A percentile compares a stretch with the other conserved stretches of the same genome.
phyloP scores from a whole-genome alignment of 2,797 vertebrate genomes.

The Melanotaenia nigrans region DNA sequence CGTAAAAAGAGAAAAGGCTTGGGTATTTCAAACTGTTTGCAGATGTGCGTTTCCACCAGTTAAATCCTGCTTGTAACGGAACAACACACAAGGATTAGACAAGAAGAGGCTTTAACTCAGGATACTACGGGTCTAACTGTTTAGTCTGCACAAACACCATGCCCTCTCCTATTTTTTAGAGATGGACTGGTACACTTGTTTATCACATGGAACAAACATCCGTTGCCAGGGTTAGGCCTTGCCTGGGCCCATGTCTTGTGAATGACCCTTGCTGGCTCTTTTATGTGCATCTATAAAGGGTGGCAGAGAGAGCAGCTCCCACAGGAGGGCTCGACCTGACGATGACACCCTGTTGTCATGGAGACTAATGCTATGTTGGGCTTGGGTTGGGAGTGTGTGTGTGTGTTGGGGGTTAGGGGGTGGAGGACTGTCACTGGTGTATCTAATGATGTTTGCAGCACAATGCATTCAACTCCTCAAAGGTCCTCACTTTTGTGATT shows the following conservation, averaged over 20 bases:
- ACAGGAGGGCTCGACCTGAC: constrained; percentile 83
- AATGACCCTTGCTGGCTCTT: constrained; percentile 76
- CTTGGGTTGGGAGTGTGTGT: constrained; percentile 58
- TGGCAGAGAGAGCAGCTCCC: constrained; percentile 73
- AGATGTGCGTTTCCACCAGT: constrained; percentile 88
- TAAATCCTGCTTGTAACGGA: constrained; percentile 71
- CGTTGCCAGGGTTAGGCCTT: constrained; percentile 71
- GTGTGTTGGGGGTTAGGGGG: constrained; percentile 17
- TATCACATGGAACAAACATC: constrained; percentile 85
- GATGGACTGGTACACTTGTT: constrained; percentile 81
- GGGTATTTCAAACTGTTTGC: constrained; percentile 88
- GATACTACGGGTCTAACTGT: constrained; percentile 63
- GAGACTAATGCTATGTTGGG: constrained; percentile 79
- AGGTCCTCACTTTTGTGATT: constrained; percentile 50
- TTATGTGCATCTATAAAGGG: constrained; percentile 80
- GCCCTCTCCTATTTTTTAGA: constrained; percentile 67
- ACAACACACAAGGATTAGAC: constrained; percentile 83
- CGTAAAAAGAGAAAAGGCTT: constrained; percentile 53
- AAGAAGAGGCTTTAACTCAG: constrained; percentile 73
- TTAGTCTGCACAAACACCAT: constrained; percentile 74
- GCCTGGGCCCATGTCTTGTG: constrained; percentile 72
- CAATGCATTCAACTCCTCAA: constrained; percentile 64
- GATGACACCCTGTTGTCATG: constrained; percentile 84
- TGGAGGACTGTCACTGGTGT: constrained; percentile 63
- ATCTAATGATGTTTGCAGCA: constrained; percentile 76